Conservation (phyloP, 2,113 vertebrate species). For the Thymallus thymallus region DNA sequence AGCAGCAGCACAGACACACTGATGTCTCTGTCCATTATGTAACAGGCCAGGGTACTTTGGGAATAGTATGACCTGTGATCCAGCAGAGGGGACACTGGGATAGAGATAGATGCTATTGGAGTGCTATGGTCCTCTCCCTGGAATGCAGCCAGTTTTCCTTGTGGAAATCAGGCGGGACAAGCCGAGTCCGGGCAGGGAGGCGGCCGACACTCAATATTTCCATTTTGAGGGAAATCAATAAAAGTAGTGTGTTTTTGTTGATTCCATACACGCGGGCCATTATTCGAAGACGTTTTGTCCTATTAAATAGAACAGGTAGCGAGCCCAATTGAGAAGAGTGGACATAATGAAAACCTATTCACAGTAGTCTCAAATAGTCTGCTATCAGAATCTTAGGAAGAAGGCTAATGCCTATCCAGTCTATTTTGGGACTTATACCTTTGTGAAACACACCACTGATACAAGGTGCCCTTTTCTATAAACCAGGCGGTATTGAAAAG, state of each 20-base stretch:
- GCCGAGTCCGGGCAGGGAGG: too few species aligned
- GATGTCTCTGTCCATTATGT: background rate
- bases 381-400: background rate
- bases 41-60: constrained; percentile 8
- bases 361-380: background rate
- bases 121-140: background rate
- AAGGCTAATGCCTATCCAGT: background rate
- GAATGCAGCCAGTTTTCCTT: background rate
- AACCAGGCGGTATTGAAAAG: background rate
- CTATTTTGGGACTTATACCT: background rate
- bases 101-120: background rate
- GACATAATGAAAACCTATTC: background rate
- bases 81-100: background rate
- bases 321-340: too few species aligned
- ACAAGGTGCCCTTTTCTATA: background rate
- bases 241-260: background rate
- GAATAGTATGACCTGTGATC: background rate
- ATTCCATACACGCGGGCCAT: background rate
- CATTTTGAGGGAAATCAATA: background rate
- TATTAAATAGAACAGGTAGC: too few species aligned
- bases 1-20: background rate
- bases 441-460: background rate
- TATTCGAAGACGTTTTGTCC: background rate
- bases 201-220: background rate
- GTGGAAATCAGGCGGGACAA: background rate